Evolutionary conservation across 2,113 vertebrate species (phyloP).

Genomic region (Bos indicus): DNA sequence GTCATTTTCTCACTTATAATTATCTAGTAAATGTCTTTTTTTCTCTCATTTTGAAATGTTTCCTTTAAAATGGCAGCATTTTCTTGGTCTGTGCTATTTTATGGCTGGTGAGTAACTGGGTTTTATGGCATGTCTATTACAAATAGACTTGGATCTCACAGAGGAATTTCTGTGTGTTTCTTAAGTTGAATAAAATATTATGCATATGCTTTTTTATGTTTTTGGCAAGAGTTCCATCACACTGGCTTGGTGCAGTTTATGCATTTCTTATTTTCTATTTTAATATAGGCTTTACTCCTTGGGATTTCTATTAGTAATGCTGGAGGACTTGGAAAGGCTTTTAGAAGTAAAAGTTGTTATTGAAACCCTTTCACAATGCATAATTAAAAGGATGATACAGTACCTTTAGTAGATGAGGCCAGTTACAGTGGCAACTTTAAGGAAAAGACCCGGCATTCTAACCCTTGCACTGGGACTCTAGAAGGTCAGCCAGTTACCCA

Average conservation of each 20-base stretch:
- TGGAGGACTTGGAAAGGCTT: slow-evolving; percentile 7
- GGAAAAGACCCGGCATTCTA: background rate
- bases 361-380: slow-evolving; percentile 27
- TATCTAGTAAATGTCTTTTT: background rate
- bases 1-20: background rate
- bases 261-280: slow-evolving; percentile 59
- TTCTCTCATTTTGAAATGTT: slow-evolving; percentile 40
- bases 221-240: slow-evolving; percentile 56
- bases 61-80: slow-evolving; percentile 43
- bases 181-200: slow-evolving; percentile 65
- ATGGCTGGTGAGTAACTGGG: background rate
- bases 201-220: slow-evolving; percentile 56
- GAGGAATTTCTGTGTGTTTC: slow-evolving; percentile 56
- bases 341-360: slow-evolving; percentile 46
- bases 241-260: slow-evolving; percentile 43
- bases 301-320: slow-evolving; percentile 52
- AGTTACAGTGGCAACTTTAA: slow-evolving; percentile 22
- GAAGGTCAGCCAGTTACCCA: background rate
- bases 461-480: background rate
- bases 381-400: slow-evolving; percentile 24
- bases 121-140: slow-evolving; percentile 42
- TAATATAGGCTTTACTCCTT: slow-evolving; percentile 38
- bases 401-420: slow-evolving; percentile 16
- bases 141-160: slow-evolving; percentile 52
- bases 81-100: slow-evolving; percentile 33